Evolutionary conservation across 1,140 invertebrate genomes (phyloP), one percentile per base, ranked within the genome.

Genomic region (Monochamus saltuarius): DNA sequence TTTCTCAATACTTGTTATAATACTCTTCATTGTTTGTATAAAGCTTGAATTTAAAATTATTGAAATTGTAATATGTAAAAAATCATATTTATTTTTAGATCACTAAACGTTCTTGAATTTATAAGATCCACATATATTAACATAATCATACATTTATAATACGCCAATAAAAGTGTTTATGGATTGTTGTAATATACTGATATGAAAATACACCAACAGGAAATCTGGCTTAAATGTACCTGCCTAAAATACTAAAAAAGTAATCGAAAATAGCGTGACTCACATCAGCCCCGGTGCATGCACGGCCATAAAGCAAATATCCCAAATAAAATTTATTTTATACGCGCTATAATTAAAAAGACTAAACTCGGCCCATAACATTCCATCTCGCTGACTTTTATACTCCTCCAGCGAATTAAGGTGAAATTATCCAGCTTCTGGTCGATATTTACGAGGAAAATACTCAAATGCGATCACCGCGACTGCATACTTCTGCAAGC

Each of bases 371-470:
- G 29, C 63, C 36, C 59, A 64, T 66, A 64, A 68, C 55, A 64
- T 68, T 68, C 54, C 49, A 62, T 64, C 61, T 57, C 43, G 47
- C 43, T 60, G 64, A 68, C 66, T 63, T 68, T 68, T 66, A 68
- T 66, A 59, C 40, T 36, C 47, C 56, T 58, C 29, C 46, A 53
- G 61, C 45, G 53, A 62, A 69, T 62, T 69, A 66, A 58, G 58
- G 61, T 61, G 63, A 65, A 63, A 68, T 69, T 59, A 39, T 50
- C 49, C 17, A 52, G 64, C 67, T 69, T 52, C 64, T 53, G 67
- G 56, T 56, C 53, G 36, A 67, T 60, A 70, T 70, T 70, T 70
- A 67, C 50, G 68, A 62, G 57, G 61, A 64, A 67, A 65, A 67
- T 67, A 70, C 42, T 52, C 61, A 67, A 70, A 70, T 70, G 62